phyloP scores from a whole-genome alignment of 2,888 invertebrate genomes.

The Cephus spinipes region DNA sequence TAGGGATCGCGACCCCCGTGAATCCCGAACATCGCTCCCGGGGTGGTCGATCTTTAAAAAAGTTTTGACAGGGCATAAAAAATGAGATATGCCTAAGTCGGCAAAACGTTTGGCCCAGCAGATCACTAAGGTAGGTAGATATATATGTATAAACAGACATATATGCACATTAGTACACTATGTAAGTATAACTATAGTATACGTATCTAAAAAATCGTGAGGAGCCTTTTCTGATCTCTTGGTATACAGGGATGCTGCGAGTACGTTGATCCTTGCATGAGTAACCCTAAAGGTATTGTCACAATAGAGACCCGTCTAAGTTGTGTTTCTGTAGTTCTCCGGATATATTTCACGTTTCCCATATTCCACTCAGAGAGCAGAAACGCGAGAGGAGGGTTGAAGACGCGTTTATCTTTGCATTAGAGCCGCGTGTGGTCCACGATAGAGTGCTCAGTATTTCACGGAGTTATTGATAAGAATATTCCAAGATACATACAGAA shows the following conservation, averaged over 20 bases:
- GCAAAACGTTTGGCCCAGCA: not conserved
- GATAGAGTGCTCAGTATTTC: slow-evolving; percentile 21
- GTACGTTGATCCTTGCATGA: not conserved
- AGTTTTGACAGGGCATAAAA: not conserved
- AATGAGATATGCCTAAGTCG: not conserved
- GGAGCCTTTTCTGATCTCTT: not conserved
- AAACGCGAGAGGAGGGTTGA: not conserved
- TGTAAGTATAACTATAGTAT: not conserved
- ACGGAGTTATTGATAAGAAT: slow-evolving; percentile 24
- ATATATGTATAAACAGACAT: too few relatives aligned
- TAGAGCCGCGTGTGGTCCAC: slow-evolving; percentile 34
- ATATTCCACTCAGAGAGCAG: not conserved
- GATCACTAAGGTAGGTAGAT: not conserved
- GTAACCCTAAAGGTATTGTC: slow-evolving; percentile 3
- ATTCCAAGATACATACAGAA: slow-evolving; percentile 16
- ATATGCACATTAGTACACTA: not conserved
- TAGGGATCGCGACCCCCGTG: not conserved
- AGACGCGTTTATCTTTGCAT: slow-evolving; percentile 33
- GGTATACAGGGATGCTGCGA: not conserved
- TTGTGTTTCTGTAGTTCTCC: not conserved
- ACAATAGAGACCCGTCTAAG: not conserved
- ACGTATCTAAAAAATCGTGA: not conserved
- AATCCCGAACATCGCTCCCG: not conserved
- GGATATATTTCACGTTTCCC: slow-evolving; percentile 6
- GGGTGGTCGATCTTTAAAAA: not conserved